Percentiles rank a stretch among this genome's conserved stretches.
Evolutionary conservation across 2,888 invertebrate genomes (phyloP).

Genomic region (Lamproptera curius): DNA sequence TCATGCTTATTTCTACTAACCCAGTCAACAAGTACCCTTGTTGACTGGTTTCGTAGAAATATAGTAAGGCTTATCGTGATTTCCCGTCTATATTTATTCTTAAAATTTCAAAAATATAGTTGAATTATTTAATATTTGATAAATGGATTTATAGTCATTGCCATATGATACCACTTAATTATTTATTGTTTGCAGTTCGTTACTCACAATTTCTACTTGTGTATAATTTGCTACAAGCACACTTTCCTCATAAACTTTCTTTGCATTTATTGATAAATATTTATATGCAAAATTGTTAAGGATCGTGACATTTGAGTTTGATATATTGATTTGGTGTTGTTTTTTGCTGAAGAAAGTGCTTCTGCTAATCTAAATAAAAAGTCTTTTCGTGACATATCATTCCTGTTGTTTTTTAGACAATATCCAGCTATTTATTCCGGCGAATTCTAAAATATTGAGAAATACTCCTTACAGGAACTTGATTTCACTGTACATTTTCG

Average conservation of each 20-base stretch:
- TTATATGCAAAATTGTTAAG: no score
- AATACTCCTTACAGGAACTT: background rate
- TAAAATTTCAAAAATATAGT: conserved; percentile 3
- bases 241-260: background rate
- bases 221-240: background rate
- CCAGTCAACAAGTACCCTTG: no score
- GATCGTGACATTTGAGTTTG: background rate
- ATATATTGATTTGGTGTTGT: no score
- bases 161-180: conserved; percentile 1
- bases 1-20: background rate
- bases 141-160: conserved; percentile 1
- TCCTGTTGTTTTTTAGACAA: no score
- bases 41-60: background rate
- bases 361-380: background rate
- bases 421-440: background rate
- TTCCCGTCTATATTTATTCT: conserved; percentile 2
- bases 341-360: no score
- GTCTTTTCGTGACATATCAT: no score
- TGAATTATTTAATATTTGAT: background rate
- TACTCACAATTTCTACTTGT: background rate
- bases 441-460: background rate
- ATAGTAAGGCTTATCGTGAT: conserved; percentile 2
- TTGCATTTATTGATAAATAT: background rate
- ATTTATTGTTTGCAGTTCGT: conserved; percentile 1
- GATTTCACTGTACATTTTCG: background rate